Evolutionary conservation across 2,888 invertebrate genomes (phyloP).

Genomic region (Hemistola chrysoprasaria): DNA sequence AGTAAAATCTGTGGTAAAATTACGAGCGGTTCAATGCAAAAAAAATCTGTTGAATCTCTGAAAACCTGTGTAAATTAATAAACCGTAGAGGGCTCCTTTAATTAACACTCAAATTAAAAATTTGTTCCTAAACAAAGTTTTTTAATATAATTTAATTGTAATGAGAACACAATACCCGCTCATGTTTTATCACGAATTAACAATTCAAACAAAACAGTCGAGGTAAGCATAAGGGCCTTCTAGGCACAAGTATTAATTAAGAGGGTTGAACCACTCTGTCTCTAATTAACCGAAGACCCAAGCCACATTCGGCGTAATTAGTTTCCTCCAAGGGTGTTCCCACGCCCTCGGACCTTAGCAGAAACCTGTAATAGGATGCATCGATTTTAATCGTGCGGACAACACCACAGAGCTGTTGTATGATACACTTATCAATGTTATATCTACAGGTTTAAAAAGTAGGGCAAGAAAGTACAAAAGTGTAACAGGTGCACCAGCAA

Average conservation of each 20-base stretch:
- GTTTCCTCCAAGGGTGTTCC: slow-evolving; percentile 75
- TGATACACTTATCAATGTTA: background rate
- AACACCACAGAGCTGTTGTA: slow-evolving; percentile 16
- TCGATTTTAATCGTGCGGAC: slow-evolving; percentile 66
- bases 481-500: no score
- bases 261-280: slow-evolving; percentile 76
- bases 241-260: slow-evolving; percentile 79
- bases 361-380: slow-evolving; percentile 58
- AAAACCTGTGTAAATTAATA: no score
- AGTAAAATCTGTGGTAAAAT: no score
- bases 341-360: slow-evolving; percentile 68
- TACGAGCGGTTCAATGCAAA: no score
- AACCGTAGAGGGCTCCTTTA: background rate
- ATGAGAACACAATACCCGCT: slow-evolving; percentile 60
- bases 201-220: slow-evolving; percentile 75
- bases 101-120: slow-evolving; percentile 14
- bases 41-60: no score
- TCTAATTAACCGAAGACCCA: slow-evolving; percentile 81
- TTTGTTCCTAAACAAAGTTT: slow-evolving; percentile 34
- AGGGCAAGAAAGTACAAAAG: no score
- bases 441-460: no score
- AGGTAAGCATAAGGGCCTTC: slow-evolving; percentile 67
- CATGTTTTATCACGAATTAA: slow-evolving; percentile 70
- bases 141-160: slow-evolving; percentile 48
- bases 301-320: slow-evolving; percentile 77